Evolutionary conservation across 2,888 invertebrate species (phyloP), one percentile per base, ranked within the genome.

Genomic region (Hyppa rectilinea): DNA sequence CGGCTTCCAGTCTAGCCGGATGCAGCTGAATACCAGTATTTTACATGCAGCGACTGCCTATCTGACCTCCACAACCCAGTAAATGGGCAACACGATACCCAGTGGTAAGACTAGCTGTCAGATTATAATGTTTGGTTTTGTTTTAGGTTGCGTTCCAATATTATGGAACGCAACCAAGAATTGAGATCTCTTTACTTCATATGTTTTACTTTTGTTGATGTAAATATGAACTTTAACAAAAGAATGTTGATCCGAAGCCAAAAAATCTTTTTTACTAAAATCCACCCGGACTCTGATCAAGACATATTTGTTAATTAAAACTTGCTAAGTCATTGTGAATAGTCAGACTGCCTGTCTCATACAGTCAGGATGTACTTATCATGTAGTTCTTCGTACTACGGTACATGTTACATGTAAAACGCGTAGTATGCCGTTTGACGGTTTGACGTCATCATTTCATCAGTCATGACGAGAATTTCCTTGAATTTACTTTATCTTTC

Each of bases 301-400:
- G 49, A 23, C 36, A 29, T 34, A 20, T 53, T 34, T 26, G 59
- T 60, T 50, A 12, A 79, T 68, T 52, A 65, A 59, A 69, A 66
- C n/a, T 36, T 71, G 69, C 69, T 10, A 60, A 60, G 61, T 82
- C 82, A 83, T 62, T 65, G 12, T 20, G 34, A 17, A 47, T 55
- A 75, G 71, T 73, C 78, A 81, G 79, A 66, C 75, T 52, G 59
- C 14, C 29, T 29, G 83, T 73, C 73, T 58, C 36, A 50, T 47
- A 47, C 29, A 66, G 55, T 31, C 52, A 63, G 55, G 23, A 55
- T 58, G 58, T 40, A 31, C 26, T 60, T 73, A 71, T 72, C 76
- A 29, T 29, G 56, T 55, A 72, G 5, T 85, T 83, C 77, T 74
- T 17, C 36, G 52, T 61, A 80, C 9, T 31, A 10, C 10, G 40